phyloP scores from a whole-genome alignment of 2,888 invertebrate genomes.

The Mesodorylaimus sp. region DNA sequence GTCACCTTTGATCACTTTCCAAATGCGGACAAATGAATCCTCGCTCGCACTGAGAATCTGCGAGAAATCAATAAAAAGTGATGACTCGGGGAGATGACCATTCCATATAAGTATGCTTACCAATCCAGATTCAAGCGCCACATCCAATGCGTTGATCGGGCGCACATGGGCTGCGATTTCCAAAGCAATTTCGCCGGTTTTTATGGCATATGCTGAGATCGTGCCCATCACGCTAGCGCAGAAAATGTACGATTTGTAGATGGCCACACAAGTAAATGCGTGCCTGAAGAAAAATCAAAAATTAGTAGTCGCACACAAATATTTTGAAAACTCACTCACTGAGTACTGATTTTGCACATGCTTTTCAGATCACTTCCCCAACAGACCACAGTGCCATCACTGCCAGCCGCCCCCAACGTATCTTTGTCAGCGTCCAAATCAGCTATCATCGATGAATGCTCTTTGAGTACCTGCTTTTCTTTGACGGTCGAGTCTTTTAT shows the following conservation, averaged over 20 bases:
- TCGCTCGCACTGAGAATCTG: conserved; percentile 20
- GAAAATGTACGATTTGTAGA: neutral
- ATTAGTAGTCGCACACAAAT: neutral
- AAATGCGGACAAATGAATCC: conserved; percentile 20
- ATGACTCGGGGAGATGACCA: too few species aligned
- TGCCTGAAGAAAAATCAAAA: conserved; percentile 4
- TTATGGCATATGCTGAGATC: neutral
- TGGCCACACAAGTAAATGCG: conserved; percentile 1
- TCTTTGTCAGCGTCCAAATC: neutral
- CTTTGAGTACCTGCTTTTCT: neutral
- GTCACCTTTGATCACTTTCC: conserved; percentile 21
- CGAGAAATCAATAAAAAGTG: conserved; percentile 1
- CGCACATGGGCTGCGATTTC: conserved; percentile 8
- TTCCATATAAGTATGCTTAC: conserved; percentile 1
- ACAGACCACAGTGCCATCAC: conserved; percentile 3
- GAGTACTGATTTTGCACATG: too few species aligned
- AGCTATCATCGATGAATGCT: conserved; percentile 6
- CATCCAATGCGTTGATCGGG: neutral
- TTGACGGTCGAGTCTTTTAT: conserved; percentile 4
- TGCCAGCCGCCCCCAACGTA: neutral
- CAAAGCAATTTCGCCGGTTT: conserved; percentile 1
- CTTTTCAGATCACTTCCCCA: neutral
- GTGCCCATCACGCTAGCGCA: conserved; percentile 4
- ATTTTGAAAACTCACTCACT: neutral
- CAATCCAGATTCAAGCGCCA: conserved; percentile 4